These are phyloP conservation scores for Ormyrus pomaceus DNA, from an alignment of 2,888 invertebrate genomes.

Conservation along the genomic window DNA sequence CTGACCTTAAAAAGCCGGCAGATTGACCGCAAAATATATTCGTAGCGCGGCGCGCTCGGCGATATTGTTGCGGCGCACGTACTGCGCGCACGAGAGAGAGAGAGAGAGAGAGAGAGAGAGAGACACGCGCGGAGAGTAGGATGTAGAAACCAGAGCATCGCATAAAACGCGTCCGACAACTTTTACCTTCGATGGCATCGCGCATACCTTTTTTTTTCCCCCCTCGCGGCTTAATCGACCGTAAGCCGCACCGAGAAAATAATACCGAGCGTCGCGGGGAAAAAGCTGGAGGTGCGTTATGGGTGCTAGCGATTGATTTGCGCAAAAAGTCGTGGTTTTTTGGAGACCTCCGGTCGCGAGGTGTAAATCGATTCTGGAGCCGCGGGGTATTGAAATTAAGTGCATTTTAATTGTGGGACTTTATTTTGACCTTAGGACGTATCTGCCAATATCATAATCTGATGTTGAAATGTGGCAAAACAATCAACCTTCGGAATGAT, in stretches of 20 bases:
- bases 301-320: too few species aligned
- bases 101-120: not conserved
- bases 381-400: too few species aligned
- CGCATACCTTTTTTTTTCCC: slow-evolving; percentile 1
- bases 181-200: slow-evolving; percentile 56
- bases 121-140: slow-evolving; percentile 15
- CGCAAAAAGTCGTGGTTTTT: too few species aligned
- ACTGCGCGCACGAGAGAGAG: not conserved
- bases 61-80: slow-evolving; percentile 27
- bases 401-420: too few species aligned
- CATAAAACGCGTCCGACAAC: slow-evolving; percentile 44
- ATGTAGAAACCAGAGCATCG: slow-evolving; percentile 54
- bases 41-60: not conserved
- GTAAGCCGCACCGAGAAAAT: slow-evolving; percentile 13
- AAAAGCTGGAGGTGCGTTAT: too few species aligned
- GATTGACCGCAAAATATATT: slow-evolving; percentile 31
- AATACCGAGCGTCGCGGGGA: not conserved
- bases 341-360: too few species aligned
- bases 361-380: too few species aligned
- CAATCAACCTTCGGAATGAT: too few species aligned
- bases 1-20: slow-evolving; percentile 31
- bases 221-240: slow-evolving; percentile 8
- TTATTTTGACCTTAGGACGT: too few species aligned
- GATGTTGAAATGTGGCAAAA: too few species aligned
- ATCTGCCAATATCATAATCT: too few species aligned